Conservation (phyloP, 2,888 invertebrate species). For the Encarsia formosa region DNA sequence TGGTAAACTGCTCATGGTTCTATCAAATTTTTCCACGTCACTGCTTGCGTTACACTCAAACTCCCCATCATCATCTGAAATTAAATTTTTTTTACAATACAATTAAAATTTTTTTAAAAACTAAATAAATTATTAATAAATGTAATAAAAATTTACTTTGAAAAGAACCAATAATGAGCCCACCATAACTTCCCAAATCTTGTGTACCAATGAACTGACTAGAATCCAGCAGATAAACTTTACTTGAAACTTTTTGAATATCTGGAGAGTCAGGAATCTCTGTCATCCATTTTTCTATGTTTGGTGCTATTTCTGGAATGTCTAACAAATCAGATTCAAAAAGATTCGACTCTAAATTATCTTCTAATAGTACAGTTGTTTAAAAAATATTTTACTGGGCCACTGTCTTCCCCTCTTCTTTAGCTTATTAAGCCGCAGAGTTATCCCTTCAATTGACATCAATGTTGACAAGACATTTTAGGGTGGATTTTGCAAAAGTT, state of each 20-base stretch:
- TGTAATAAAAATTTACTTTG: constrained; percentile 44
- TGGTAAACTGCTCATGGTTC: constrained; percentile 6
- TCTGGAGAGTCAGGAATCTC: constrained; percentile 32
- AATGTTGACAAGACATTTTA: constrained; percentile 50
- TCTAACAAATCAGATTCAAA: constrained; percentile 37
- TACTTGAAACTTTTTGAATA: constrained; percentile 25
- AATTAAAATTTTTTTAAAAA: too few species aligned
- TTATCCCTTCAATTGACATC: constrained; percentile 50
- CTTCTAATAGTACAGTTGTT: constrained; percentile 34
- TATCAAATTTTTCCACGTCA: constrained; percentile 36
- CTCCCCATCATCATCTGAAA: constrained; percentile 36
- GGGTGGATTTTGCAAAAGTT: constrained; percentile 55
- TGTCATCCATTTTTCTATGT: constrained; percentile 42
- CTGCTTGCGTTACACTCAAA: constrained; percentile 41
- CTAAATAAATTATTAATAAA: too few species aligned
- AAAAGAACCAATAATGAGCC: constrained; percentile 36
- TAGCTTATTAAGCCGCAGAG: constrained; percentile 37
- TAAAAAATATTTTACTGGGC: constrained; percentile 37
- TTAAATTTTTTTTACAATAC: too few species aligned
- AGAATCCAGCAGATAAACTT: constrained; percentile 19
- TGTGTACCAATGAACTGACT: constrained; percentile 35
- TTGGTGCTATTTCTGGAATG: constrained; percentile 39
- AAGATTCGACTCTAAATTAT: constrained; percentile 35
- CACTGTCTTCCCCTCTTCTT: constrained; percentile 28
- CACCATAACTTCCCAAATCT: constrained; percentile 38